These are phyloP conservation scores for Hydropsyche betteni DNA, from an alignment of 2,888 invertebrate species.

Conservation along the genomic window DNA sequence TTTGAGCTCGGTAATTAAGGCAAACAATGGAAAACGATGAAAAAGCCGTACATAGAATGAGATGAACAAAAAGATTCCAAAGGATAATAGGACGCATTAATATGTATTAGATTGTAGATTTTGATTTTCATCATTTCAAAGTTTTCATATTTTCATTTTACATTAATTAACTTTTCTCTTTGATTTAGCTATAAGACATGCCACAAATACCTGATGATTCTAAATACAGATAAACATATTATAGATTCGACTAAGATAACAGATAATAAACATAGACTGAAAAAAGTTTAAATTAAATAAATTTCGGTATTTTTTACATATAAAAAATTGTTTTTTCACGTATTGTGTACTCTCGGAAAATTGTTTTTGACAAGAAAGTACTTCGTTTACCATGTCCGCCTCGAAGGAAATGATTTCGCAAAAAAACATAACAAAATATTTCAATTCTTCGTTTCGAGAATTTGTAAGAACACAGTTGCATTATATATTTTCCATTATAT, in stretches of 20 bases:
- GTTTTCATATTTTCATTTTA: too few relatives aligned
- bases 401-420: not conserved
- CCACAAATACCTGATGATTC: too few relatives aligned
- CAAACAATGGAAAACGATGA: constrained; percentile 15
- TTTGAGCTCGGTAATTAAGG: constrained; percentile 1
- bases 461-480: not conserved
- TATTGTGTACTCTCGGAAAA: not conserved
- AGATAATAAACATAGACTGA: not conserved
- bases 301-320: too few relatives aligned
- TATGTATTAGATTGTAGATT: not conserved
- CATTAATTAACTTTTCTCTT: too few relatives aligned
- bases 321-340: too few relatives aligned
- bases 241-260: too few relatives aligned
- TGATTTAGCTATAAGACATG: too few relatives aligned
- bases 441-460: not conserved
- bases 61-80: not conserved
- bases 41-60: not conserved
- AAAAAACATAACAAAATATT: not conserved
- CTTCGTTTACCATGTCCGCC: not conserved
- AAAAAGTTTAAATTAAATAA: not conserved
- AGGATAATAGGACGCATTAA: constrained; percentile 3
- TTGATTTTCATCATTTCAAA: too few relatives aligned
- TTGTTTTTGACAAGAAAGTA: constrained; percentile 5
- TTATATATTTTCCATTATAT: constrained; percentile 8
- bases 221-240: too few relatives aligned